phyloP scores from a whole-genome alignment of 2,888 invertebrate genomes.

The Anorthoa munda region DNA sequence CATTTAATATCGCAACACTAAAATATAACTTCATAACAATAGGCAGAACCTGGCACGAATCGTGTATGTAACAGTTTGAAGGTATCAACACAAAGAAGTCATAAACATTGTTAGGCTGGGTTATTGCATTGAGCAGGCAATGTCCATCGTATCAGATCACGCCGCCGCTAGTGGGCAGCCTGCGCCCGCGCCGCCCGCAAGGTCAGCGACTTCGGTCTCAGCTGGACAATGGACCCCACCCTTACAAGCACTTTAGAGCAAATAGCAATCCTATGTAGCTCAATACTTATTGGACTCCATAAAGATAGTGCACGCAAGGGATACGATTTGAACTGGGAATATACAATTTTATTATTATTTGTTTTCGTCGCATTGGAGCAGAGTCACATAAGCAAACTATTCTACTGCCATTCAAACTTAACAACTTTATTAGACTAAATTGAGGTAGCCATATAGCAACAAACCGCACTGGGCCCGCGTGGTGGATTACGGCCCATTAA shows the following conservation, averaged over 20 bases:
- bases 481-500: too few relatives aligned
- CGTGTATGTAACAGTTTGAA: conserved; percentile 58
- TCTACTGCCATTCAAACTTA: neutral
- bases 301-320: conserved; percentile 45
- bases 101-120: conserved; percentile 58
- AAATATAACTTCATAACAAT: conserved; percentile 54
- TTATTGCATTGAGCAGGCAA: conserved; percentile 59
- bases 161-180: conserved; percentile 62
- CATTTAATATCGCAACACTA: conserved; percentile 40
- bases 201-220: conserved; percentile 86
- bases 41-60: conserved; percentile 43
- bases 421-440: neutral
- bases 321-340: conserved; percentile 1
- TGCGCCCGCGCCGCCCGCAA: conserved; percentile 74
- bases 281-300: conserved; percentile 25
- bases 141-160: conserved; percentile 68
- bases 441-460: neutral
- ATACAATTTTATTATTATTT: conserved; percentile 3
- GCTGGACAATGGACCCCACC: conserved; percentile 78
- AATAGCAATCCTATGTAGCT: conserved; percentile 43
- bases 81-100: conserved; percentile 61
- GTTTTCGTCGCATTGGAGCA: neutral
- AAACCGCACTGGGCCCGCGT: too few relatives aligned
- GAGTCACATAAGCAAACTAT: neutral
- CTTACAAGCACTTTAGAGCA: conserved; percentile 60